Percentiles rank a stretch among this genome's conserved stretches.
Evolutionary conservation across 2,113 vertebrate species (phyloP).

Genomic region (Alectura lathami): DNA sequence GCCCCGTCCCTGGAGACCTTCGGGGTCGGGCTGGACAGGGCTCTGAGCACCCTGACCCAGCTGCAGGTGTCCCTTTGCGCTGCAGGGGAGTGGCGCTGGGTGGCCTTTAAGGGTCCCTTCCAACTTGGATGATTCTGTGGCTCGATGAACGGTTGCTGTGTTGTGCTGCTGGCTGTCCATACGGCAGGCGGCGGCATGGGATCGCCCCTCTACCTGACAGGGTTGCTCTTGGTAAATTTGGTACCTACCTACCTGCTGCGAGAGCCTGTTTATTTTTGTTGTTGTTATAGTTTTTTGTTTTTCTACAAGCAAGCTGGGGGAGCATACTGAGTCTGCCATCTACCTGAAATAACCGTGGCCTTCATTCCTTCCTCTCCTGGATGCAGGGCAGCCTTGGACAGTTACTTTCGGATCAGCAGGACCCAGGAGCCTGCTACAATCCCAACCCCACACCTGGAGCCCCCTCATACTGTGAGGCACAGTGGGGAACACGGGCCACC

Average conservation of each 20-base stretch:
- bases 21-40: no score
- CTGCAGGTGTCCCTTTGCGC: no score
- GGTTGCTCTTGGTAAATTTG: neutral
- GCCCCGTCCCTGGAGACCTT: no score
- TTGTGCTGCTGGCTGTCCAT: neutral
- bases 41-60: no score
- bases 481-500: constrained; percentile 68
- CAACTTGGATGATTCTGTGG: no score
- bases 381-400: constrained; percentile 68
- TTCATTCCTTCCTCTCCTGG: constrained; percentile 27
- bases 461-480: neutral
- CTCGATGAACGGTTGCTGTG: neutral
- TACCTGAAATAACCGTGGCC: neutral
- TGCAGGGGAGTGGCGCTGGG: no score
- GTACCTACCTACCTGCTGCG: neutral
- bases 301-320: neutral
- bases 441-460: constrained; percentile 45
- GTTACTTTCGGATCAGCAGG: constrained; percentile 81
- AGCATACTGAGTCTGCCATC: neutral
- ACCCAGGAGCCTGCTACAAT: constrained; percentile 54
- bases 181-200: neutral
- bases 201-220: neutral
- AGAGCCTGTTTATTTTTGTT: neutral
- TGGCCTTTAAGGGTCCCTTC: no score
- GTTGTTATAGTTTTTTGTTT: no score